Evolutionary conservation across 2,888 invertebrate genomes (phyloP), one percentile per base, ranked within the genome.

Genomic region (Amblyjoppa proteus): DNA sequence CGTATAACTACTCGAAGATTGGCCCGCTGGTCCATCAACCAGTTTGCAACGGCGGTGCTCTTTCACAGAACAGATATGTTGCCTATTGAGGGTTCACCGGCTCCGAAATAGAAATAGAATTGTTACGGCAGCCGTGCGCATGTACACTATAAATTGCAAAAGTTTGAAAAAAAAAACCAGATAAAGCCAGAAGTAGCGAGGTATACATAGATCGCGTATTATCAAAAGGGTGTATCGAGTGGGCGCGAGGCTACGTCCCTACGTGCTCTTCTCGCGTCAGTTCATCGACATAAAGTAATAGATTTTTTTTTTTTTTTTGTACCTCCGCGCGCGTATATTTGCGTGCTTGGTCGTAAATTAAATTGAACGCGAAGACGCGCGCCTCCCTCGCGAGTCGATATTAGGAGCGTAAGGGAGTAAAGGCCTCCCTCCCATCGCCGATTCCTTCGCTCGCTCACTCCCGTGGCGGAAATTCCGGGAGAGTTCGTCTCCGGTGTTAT

Each of bases 301-400:
- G 73, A 81, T 25, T 83, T 86, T 86, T 86, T 86, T 86, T 86
- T 86, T 86, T 86, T 86, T 83, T 83, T 86, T 86, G 81, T 83
- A 86, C 83, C 83, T 83, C 83, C 64, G 70, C 41, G 71, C 76
- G 70, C 86, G 86, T 81, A 79, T 76, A 80, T 82, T 81, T 70
- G 81, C 85, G 81, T 79, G 64, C 85, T 34, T 56, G 73, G 76
- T 84, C 85, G 85, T 83, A 83, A 86, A 86, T 86, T 86, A 86
- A 86, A 86, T 86, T 83, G 85, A 83, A 83, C 81, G 81, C 53
- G 76, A 77, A 76, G 73, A 77, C 76, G 76, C 56, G 76, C 73
- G 28, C 51, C 49, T 53, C 74, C 71, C 66, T 51, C 80, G 70
- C 83, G 64, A 84, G 75, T 76, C 81, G 80, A 83, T 79, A 73